Evolutionary conservation across 1,140 invertebrate species (phyloP).

Genomic region (Leptinotarsa undecemlineata): DNA sequence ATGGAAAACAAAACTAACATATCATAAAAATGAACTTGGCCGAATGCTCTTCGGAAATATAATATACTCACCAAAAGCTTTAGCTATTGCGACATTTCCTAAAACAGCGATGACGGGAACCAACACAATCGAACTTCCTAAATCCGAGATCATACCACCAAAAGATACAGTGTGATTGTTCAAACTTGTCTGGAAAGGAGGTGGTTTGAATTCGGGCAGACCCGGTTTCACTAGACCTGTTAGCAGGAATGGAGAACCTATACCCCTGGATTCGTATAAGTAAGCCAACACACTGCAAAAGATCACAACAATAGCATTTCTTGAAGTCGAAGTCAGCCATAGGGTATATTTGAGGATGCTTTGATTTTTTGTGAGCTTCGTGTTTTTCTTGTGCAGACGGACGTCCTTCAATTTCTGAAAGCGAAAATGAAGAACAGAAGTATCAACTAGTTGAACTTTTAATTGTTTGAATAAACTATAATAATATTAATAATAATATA

Average conservation of each 20-base stretch:
- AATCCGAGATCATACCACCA: conserved; percentile 60
- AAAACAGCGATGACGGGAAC: conserved; percentile 82
- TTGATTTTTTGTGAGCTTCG: conserved; percentile 53
- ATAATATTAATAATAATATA: too few relatives aligned
- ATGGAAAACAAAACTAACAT: too few relatives aligned
- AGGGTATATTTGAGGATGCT: conserved; percentile 58
- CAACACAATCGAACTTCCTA: conserved; percentile 75
- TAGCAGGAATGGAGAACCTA: conserved; percentile 64
- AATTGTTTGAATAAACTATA: neutral
- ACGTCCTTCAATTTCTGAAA: conserved; percentile 70
- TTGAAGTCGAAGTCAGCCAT: conserved; percentile 78
- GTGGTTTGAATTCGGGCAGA: conserved; percentile 63
- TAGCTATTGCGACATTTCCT: conserved; percentile 85
- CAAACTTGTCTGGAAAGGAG: conserved; percentile 64
- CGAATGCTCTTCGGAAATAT: too few relatives aligned
- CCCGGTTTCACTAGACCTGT: conserved; percentile 68
- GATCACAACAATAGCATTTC: conserved; percentile 79
- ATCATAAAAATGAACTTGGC: too few relatives aligned
- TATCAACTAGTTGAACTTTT: neutral
- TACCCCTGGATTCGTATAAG: conserved; percentile 54
- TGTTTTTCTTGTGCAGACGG: conserved; percentile 35
- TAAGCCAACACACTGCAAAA: conserved; percentile 65
- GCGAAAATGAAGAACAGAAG: neutral
- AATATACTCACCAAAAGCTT: conserved; percentile 71
- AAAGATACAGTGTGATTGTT: conserved; percentile 58